Percentiles rank a stretch among this genome's conserved stretches.
phyloP scores from a whole-genome alignment of 2,888 invertebrate species.

The Galerucella calmariensis region DNA sequence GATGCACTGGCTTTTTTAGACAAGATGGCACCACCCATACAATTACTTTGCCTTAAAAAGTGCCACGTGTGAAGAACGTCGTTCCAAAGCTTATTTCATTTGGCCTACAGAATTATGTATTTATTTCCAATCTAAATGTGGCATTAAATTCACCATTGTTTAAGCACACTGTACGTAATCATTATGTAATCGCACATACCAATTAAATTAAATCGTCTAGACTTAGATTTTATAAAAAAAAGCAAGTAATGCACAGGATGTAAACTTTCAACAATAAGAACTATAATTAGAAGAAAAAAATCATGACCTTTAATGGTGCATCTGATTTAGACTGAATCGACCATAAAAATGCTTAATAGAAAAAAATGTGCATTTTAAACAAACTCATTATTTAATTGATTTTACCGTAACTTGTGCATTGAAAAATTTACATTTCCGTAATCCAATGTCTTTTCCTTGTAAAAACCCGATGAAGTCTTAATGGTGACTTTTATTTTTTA shows the following conservation, averaged over 20 bases:
- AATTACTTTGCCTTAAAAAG: too few species aligned
- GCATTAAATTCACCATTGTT: too few species aligned
- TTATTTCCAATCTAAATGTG: too few species aligned
- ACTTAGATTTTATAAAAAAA: background rate
- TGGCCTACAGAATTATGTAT: too few species aligned
- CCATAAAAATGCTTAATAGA: background rate
- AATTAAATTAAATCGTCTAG: background rate
- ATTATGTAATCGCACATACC: background rate
- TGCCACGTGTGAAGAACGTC: too few species aligned
- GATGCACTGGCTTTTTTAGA: too few species aligned
- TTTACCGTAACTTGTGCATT: constrained; percentile 27
- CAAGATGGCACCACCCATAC: too few species aligned
- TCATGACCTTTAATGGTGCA: background rate
- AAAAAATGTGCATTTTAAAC: constrained; percentile 13
- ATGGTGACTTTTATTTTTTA: too few species aligned
- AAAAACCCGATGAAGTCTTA: constrained; percentile 17
- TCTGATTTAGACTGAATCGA: background rate
- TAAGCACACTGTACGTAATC: too few species aligned
- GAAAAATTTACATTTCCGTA: constrained; percentile 24
- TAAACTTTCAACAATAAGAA: background rate
- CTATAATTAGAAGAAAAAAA: background rate
- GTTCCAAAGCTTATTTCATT: too few species aligned
- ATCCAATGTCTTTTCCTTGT: constrained; percentile 35
- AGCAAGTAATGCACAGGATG: background rate
- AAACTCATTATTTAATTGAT: constrained; percentile 21